Evolutionary conservation across 2,888 invertebrate genomes (phyloP), one percentile per base, ranked within the genome.

Genomic region (Seira ritae): DNA sequence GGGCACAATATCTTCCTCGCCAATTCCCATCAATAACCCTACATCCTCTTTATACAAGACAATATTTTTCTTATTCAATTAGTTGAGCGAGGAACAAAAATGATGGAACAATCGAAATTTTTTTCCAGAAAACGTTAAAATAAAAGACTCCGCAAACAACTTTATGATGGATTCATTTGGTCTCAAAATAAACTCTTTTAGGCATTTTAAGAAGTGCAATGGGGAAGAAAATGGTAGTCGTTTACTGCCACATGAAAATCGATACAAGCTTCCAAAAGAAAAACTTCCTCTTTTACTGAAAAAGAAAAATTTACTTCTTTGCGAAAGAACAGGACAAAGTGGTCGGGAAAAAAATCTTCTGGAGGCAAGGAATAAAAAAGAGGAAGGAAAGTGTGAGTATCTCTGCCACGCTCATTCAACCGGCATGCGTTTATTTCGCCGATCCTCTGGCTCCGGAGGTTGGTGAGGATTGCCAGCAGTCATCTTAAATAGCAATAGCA

Each of bases 401-500:
- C 50, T 50, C 22, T 62, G 12, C 22, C 62, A 62, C 62, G 62
- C 62, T 62, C 12, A 8, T 8, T 17, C 62, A 22, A 20, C 19
- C 62, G 62, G 62, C 22, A 62, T 62, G 22, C 20, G 22, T 62
- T 62, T 22, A 19, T 50, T 50, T 50, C 50, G 3, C 50, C 31
- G 31, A 31, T 50, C 50, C 17, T 50, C 17, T 50, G 6, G 50
- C 15, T 50, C 50, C 31, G 17, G 17, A 50, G 50, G 17, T n/a
- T 50, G 50, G 50, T 50, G 50, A 50, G 50, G 50, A 50, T 50
- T 50, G 50, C 17, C 50, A 50, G 50, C 17, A 50, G 50, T 50
- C 50, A n/a, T n/a, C 15, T 50, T 50, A 50, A 50, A 50, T 50
- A 50, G 50, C 50, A n/a, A 50, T 50, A 50, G 15, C 50, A 50